Evolutionary conservation across 2,888 invertebrate genomes (phyloP), one percentile per base, ranked within the genome.

Genomic region (Chrysolina oricalcia): DNA sequence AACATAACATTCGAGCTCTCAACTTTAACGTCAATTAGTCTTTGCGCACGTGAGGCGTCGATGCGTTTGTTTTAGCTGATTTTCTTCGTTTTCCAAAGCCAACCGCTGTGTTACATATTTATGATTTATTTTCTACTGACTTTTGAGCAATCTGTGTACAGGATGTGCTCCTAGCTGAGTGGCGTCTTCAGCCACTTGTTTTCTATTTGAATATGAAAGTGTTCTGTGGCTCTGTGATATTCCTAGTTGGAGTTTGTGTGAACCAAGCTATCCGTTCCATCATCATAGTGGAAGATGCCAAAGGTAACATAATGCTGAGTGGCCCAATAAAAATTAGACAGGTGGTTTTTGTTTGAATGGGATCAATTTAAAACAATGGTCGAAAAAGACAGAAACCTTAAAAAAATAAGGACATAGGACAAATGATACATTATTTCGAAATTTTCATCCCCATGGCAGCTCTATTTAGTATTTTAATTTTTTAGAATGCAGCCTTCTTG

Each of bases 221-320:
- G 80, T 83, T 78, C 69, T 65, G 74, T 76, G 73, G 53, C 73
- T 79, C 80, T 84, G 83, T 85, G 84, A 83, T 85, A 83, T 79
- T 85, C 76, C 77, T 82, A 72, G 69, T 81, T 77, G 72, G 73
- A 15, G 67, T 62, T 40, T 70, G 40, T 53, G 40, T 62, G 21
- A 62, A 23, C 66, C 72, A 53, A 73, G 71, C 76, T 70, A 69
- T 73, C 70, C 70, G 76, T 70, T 81, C 85, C 41, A 85, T 86
- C 70, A 86, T 86, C 70, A 83, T 86, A 65, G 82, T 86, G 27
- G 86, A 86, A 73, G 86, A 86, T 81, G 86, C 86, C 15, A 86
- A 85, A 86, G 86, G 86, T 86, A 69, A 27, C 2, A 27, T 27
- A 27, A n/a, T n/a, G n/a, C n/a, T n/a, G n/a, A n/a, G n/a, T n/a